Evolutionary conservation across 2,888 invertebrate genomes (phyloP).

Genomic region (Megalurothrips usitatus): DNA sequence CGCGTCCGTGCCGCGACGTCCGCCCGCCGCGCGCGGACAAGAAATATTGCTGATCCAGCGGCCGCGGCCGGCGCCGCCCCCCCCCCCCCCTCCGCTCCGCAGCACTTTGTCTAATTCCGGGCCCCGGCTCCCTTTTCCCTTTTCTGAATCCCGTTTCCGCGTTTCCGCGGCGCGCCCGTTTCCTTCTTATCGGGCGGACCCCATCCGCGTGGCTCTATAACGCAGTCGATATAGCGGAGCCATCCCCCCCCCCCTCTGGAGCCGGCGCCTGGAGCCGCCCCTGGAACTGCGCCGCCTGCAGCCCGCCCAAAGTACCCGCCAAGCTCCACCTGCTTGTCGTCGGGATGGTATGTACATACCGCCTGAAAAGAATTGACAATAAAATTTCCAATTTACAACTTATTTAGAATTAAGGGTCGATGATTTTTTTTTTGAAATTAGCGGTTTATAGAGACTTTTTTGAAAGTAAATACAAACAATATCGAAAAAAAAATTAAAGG

Average conservation of each 20-base stretch:
- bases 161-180: background rate
- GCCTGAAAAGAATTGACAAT: too few species aligned
- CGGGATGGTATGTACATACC: too few species aligned
- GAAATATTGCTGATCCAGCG: conserved; percentile 10
- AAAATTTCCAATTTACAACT: too few species aligned
- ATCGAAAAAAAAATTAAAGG: background rate
- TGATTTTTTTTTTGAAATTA: too few species aligned
- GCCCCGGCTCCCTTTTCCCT: background rate
- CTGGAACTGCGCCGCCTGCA: background rate
- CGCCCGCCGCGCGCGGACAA: background rate
- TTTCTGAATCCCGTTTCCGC: background rate
- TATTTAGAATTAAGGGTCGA: too few species aligned
- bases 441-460: too few species aligned
- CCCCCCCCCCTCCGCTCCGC: background rate
- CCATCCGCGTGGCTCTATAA: too few species aligned
- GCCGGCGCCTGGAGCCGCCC: background rate
- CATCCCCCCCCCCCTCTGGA: background rate
- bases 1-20: background rate
- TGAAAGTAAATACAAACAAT: too few species aligned
- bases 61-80: background rate
- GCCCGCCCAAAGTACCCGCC: background rate
- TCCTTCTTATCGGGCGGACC: background rate
- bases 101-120: conserved; percentile 24
- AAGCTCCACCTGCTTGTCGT: too few species aligned
- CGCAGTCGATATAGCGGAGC: background rate